These are phyloP conservation scores for Pyrgus malvae DNA, from an alignment of 2,888 invertebrate species.

Conservation along the genomic window DNA sequence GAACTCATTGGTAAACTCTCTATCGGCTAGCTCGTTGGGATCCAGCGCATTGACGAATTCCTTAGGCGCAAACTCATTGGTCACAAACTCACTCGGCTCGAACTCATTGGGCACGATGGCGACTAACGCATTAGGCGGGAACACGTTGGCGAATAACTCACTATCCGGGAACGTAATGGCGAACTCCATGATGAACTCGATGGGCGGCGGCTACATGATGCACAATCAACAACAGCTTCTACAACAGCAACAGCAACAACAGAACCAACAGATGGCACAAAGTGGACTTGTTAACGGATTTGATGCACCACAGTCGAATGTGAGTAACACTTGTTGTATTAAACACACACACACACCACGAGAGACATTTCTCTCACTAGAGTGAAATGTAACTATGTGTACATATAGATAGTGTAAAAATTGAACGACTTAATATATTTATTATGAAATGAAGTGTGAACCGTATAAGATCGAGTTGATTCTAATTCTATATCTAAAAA, in stretches of 20 bases:
- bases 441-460: too few relatives aligned
- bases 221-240: conserved; percentile 60
- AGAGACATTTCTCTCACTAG: too few relatives aligned
- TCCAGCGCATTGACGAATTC: conserved; percentile 32
- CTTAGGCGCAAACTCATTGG: conserved; percentile 23
- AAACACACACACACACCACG: too few relatives aligned
- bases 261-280: conserved; percentile 49
- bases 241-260: conserved; percentile 49
- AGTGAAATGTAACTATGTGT: too few relatives aligned
- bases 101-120: conserved; percentile 22
- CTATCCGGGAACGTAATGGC: conserved; percentile 17
- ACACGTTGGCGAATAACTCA: conserved; percentile 36
- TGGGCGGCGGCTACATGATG: conserved; percentile 52
- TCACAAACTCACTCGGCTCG: conserved; percentile 7
- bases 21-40: conserved; percentile 39
- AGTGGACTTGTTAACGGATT: conserved; percentile 64
- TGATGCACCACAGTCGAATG: conserved; percentile 59
- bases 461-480: too few relatives aligned
- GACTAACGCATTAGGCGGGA: conserved; percentile 32
- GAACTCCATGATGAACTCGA: conserved; percentile 34
- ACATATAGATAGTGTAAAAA: too few relatives aligned
- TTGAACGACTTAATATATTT: too few relatives aligned
- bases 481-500: too few relatives aligned
- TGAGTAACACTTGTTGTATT: conserved; percentile 43
- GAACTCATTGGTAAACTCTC: conserved; percentile 37